Evolutionary conservation across 2,113 vertebrate species (phyloP).

Genomic region (Trichomycterus rosablanca): DNA sequence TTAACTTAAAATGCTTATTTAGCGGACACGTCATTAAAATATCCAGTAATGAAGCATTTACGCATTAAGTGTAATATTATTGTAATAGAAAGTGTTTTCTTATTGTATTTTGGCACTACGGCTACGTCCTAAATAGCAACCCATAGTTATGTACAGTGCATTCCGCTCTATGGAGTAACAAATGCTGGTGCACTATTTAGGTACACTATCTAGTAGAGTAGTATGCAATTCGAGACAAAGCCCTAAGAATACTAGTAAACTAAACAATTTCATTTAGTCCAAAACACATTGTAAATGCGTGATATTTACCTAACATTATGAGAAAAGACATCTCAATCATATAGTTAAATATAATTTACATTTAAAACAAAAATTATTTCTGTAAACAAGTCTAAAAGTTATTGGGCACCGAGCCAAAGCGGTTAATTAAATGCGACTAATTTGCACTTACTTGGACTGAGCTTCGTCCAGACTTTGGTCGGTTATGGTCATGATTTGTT

Average conservation of each 20-base stretch:
- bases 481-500: slow-evolving; percentile 99
- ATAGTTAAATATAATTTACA: no score
- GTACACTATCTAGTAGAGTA: neutral
- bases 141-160: neutral
- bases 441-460: slow-evolving; percentile 84
- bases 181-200: neutral
- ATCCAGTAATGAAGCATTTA: no score
- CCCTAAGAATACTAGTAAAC: neutral
- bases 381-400: slow-evolving; percentile 45
- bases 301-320: neutral
- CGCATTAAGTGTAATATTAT: no score
- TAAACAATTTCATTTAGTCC: no score
- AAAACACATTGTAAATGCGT: no score
- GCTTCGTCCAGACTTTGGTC: slow-evolving; percentile 99
- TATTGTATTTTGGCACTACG: no score
- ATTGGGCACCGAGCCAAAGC: slow-evolving; percentile 36
- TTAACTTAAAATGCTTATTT: no score
- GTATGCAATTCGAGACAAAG: neutral
- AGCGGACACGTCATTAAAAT: no score
- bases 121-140: no score
- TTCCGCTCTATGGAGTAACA: neutral
- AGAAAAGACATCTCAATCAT: neutral
- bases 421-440: neutral
- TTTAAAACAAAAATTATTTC: no score
- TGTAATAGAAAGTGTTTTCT: no score